Percentiles rank a stretch among this genome's conserved stretches.
These are phyloP conservation scores for Leiothrix lutea DNA, from an alignment of 2,113 vertebrate genomes.

Conservation along the genomic window DNA sequence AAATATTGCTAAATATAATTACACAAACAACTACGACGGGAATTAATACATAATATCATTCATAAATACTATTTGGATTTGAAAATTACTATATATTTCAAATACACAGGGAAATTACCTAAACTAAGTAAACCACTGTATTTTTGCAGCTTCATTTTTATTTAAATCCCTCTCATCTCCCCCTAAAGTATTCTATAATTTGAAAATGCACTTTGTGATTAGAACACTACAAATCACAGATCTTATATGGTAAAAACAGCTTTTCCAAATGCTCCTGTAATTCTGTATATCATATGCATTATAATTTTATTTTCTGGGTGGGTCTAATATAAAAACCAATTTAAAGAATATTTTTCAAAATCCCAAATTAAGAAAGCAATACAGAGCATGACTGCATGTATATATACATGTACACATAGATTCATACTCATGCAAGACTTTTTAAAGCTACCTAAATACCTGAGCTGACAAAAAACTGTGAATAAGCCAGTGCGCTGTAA, in stretches of 20 bases:
- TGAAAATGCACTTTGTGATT: neutral
- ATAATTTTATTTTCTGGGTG: neutral
- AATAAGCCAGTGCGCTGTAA: neutral
- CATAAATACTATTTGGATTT: slow-evolving; percentile 49
- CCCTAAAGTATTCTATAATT: neutral
- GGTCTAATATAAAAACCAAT: neutral
- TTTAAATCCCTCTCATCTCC: neutral
- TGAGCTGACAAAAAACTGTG: neutral
- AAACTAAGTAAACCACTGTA: neutral
- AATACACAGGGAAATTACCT: neutral
- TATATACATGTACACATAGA: neutral
- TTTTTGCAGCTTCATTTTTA: slow-evolving; percentile 7
- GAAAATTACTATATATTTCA: neutral
- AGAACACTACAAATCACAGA: neutral
- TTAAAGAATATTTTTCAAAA: neutral
- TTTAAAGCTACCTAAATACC: neutral
- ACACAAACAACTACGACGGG: slow-evolving; percentile 40
- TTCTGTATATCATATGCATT: neutral
- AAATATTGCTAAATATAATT: slow-evolving; percentile 69
- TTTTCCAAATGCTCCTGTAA: neutral
- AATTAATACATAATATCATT: slow-evolving; percentile 32
- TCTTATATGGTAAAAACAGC: neutral
- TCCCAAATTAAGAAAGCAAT: neutral
- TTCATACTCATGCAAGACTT: neutral
- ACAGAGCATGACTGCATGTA: neutral